Base-by-base conservation (phyloP, 2,113 vertebrate genomes). In the Rhea pennata region DNA sequence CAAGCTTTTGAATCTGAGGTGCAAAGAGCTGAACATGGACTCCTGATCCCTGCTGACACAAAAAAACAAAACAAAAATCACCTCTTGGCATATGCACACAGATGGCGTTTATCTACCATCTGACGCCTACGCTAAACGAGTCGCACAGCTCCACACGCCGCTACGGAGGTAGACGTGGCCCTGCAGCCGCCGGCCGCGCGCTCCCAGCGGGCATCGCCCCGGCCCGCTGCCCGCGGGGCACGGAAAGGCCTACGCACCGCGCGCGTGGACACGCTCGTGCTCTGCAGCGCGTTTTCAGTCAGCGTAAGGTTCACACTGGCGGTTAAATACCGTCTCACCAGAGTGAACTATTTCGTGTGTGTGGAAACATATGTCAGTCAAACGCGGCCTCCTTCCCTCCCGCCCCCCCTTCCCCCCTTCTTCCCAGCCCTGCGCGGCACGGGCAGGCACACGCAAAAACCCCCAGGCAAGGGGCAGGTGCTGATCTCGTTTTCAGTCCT, bases 241-340 rank as follows among this genome's bases (percentile, higher is more conserved):
- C 2, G 2, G 66, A 26, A 53, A 26, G 15, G 8, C 59, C 39
- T 54, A 2, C 5, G 9, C 1, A 1, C 3, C 6, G 5, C 2
- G 1, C 1, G 3, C 2, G 15, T 44, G 19, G 4, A 5, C 0
- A 3, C 59, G 23, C 9, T 2, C 3, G 4, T 5, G 1, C 53
- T 26, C 15, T 1, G 42, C 24, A 5, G 9, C 3, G 4, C 0
- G 2, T 59, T 24, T 24, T 13, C 26, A 3, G 16, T 0, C 31
- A 5, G 59, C 3, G 2, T 10, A 9, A 15, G 7, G 16, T 10
- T 4, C 2, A 4, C 40, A 5, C 27, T 15, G 3, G 21, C 6
- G n/a, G 10, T 0, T 5, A 40, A 26, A 27, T 22, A 27, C n/a
- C 0, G 0, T 6, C 13, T 4, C 17, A 51, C 9, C 0, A 0